Evolutionary conservation across 2,797 vertebrate species (phyloP).

Genomic region (Petrocephalus sullivani): DNA sequence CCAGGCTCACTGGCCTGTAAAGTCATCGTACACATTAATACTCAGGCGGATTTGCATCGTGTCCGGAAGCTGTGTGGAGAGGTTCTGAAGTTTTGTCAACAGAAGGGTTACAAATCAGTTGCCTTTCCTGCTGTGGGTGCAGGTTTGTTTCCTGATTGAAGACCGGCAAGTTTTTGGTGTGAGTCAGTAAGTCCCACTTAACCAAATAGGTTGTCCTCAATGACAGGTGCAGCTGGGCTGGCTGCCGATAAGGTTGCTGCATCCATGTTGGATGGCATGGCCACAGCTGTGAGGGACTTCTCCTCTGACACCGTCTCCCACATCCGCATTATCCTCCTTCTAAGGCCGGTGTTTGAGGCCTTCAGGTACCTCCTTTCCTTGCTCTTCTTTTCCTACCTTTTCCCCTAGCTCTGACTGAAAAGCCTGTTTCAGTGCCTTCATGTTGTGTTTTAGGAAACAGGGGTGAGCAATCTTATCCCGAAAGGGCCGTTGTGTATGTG

Average conservation of each 20-base stretch:
- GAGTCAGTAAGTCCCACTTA: not conserved
- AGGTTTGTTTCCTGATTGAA: constrained; percentile 36
- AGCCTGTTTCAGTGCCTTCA: not conserved
- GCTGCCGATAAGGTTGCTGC: constrained; percentile 32
- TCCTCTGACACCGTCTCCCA: constrained; percentile 37
- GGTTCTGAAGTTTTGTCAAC: constrained; percentile 50
- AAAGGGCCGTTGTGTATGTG: no score
- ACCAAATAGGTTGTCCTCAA: not conserved
- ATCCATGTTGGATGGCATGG: constrained; percentile 52
- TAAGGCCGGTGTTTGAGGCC: constrained; percentile 36
- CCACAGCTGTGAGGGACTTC: constrained; percentile 36
- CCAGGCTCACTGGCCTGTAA: constrained; percentile 46
- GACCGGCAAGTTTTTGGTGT: not conserved
- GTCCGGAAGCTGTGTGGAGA: constrained; percentile 41
- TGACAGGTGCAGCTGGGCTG: constrained; percentile 43
- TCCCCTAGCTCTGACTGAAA: not conserved
- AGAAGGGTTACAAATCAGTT: constrained; percentile 39
- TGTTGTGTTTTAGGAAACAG: not conserved
- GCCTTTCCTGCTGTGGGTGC: constrained; percentile 56
- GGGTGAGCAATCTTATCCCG: no score
- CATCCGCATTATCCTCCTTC: constrained; percentile 50
- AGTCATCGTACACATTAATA: constrained; percentile 49
- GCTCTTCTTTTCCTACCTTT: not conserved
- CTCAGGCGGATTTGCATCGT: not conserved
- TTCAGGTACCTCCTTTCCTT: constrained; percentile 45